phyloP scores from a whole-genome alignment of 2,888 invertebrate species.

The Tachina lurida region DNA sequence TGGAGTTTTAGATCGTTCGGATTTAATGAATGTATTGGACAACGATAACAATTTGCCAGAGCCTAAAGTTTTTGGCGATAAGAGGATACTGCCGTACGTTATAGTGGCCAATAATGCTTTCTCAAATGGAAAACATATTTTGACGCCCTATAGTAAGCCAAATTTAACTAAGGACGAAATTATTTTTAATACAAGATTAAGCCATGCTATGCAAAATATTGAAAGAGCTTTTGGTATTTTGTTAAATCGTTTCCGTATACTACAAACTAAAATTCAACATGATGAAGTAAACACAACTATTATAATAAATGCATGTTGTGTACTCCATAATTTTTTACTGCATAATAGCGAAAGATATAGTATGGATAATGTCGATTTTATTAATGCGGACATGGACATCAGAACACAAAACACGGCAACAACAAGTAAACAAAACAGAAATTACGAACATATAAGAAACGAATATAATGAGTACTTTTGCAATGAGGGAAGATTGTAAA shows the following conservation, averaged over 20 bases:
- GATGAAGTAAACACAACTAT: slow-evolving; percentile 22
- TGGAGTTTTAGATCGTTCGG: slow-evolving; percentile 34
- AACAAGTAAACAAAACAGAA: slow-evolving; percentile 12
- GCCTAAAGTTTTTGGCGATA: slow-evolving; percentile 23
- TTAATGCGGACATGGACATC: neutral
- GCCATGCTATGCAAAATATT: slow-evolving; percentile 26
- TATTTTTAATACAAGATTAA: slow-evolving; percentile 4
- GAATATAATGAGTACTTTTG: slow-evolving; percentile 3
- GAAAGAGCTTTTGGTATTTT: slow-evolving; percentile 29
- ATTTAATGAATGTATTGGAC: slow-evolving; percentile 30
- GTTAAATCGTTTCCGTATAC: slow-evolving; percentile 18
- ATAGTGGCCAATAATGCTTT: slow-evolving; percentile 17
- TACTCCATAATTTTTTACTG: slow-evolving; percentile 36
- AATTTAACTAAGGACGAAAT: slow-evolving; percentile 17
- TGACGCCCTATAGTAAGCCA: slow-evolving; percentile 18
- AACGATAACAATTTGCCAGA: slow-evolving; percentile 22
- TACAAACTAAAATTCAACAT: slow-evolving; percentile 29
- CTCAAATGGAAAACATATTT: slow-evolving; percentile 23
- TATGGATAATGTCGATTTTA: neutral
- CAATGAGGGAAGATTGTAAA: slow-evolving; percentile 17
- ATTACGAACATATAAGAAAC: slow-evolving; percentile 6
- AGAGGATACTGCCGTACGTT: slow-evolving; percentile 25
- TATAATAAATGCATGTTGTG: slow-evolving; percentile 28
- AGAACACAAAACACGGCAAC: slow-evolving; percentile 4
- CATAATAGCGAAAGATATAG: slow-evolving; percentile 13